Evolutionary conservation across 2,797 vertebrate genomes (phyloP).

Genomic region (Leucoraja ocellata): DNA sequence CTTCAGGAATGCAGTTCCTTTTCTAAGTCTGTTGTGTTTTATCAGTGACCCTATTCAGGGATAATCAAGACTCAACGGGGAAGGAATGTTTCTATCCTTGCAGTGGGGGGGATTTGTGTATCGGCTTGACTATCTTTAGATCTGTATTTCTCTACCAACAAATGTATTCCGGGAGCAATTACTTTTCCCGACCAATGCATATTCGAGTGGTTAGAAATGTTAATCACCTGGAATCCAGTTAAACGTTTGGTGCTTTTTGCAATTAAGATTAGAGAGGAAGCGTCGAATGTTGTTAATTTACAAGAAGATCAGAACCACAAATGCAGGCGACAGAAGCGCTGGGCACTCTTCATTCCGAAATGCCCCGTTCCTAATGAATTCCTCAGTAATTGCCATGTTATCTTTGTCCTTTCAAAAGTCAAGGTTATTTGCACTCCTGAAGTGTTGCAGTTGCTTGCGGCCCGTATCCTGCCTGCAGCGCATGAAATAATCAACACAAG

Average conservation of each 20-base stretch:
- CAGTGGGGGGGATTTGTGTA: background rate
- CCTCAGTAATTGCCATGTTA: background rate
- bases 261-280: no score
- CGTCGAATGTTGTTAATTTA: background rate
- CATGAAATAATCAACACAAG: background rate
- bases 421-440: background rate
- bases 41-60: background rate
- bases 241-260: background rate
- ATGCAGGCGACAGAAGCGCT: background rate
- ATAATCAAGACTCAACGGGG: background rate
- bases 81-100: background rate
- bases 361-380: background rate
- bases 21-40: constrained; percentile 12
- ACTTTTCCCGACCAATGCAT: background rate
- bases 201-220: constrained; percentile 1
- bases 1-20: constrained; percentile 27
- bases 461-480: no score
- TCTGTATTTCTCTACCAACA: background rate
- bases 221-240: background rate
- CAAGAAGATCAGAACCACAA: background rate
- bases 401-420: background rate
- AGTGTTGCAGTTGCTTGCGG: background rate
- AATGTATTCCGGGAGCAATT: background rate
- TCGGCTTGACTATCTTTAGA: background rate
- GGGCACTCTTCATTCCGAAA: background rate